Conservation (phyloP, 2,797 vertebrate genomes). For the Sorex maritimensis region DNA sequence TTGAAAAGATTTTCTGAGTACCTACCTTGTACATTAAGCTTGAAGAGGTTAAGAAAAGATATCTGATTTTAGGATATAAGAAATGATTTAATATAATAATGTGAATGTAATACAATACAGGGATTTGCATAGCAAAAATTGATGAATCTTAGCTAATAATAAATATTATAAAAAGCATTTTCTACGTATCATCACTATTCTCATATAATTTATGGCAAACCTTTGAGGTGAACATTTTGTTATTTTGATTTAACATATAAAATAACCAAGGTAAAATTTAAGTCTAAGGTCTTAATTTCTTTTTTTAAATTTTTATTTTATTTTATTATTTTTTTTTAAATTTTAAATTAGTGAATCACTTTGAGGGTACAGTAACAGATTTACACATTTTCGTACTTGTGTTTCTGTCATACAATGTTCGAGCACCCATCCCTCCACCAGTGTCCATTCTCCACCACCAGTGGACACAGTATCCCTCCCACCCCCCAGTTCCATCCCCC, state of each 20-base stretch:
- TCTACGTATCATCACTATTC: neutral
- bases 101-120: neutral
- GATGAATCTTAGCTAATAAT: neutral
- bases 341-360: too few relatives aligned
- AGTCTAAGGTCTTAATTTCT: neutral
- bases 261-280: neutral
- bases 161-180: neutral
- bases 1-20: neutral
- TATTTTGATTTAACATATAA: conserved; percentile 2
- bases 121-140: neutral
- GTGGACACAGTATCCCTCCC: too few relatives aligned
- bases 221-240: neutral
- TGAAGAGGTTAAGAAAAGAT: neutral
- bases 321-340: too few relatives aligned
- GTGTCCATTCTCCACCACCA: too few relatives aligned
- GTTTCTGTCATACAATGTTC: too few relatives aligned
- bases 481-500: too few relatives aligned
- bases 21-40: neutral
- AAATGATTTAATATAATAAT: conserved; percentile 28
- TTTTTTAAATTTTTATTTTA: too few relatives aligned
- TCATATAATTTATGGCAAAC: neutral
- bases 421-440: too few relatives aligned
- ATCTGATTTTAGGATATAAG: neutral
- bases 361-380: too few relatives aligned
- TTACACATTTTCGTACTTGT: too few relatives aligned